These are phyloP conservation scores for Oxygymnocypris stewartii DNA, from an alignment of 2,113 vertebrate genomes.

Conservation along the genomic window DNA sequence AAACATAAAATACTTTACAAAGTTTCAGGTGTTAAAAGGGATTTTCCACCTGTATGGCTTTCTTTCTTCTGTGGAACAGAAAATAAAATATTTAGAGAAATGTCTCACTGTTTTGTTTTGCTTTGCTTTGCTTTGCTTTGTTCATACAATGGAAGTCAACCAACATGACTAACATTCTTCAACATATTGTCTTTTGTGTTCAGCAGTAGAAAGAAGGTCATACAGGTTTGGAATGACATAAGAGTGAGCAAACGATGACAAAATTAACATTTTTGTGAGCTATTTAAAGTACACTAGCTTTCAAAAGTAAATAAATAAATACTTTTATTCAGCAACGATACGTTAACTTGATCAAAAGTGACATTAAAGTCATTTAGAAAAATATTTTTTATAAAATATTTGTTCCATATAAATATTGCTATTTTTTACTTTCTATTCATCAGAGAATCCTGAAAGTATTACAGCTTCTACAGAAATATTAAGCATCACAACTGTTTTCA, in stretches of 20 bases:
- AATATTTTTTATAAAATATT: neutral
- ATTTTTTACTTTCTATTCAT: neutral
- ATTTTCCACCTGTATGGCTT: neutral
- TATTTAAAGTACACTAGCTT: neutral
- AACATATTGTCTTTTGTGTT: neutral
- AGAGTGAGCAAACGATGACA: neutral
- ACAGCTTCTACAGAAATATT: neutral
- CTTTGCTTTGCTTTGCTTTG: too few relatives aligned
- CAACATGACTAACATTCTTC: too few relatives aligned
- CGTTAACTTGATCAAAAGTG: neutral
- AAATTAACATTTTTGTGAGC: neutral
- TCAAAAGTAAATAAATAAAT: neutral
- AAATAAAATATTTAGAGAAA: neutral
- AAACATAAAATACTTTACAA: neutral
- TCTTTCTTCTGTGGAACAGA: neutral
- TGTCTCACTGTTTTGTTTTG: neutral
- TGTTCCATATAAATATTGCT: neutral
- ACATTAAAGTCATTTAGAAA: neutral
- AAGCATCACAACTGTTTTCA: neutral
- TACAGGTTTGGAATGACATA: neutral
- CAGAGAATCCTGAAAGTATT: neutral
- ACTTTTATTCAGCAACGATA: neutral
- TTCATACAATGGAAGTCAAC: neutral
- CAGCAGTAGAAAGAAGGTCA: neutral
- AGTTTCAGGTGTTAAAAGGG: neutral